These are phyloP conservation scores for Aricia agestis DNA, from an alignment of 1,140 invertebrate species.

Conservation along the genomic window DNA sequence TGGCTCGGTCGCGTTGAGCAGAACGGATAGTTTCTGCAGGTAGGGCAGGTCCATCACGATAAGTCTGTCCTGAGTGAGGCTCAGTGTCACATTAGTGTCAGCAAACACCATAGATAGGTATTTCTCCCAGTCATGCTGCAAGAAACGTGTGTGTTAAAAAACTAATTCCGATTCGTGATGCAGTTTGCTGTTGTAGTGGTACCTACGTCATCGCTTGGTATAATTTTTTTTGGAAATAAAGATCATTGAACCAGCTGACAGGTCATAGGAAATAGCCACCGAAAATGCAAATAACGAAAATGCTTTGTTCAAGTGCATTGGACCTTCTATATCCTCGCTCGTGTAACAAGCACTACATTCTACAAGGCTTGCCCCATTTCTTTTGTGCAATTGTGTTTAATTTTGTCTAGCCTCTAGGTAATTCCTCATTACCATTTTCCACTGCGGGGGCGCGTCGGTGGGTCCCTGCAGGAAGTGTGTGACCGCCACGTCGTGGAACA, in stretches of 20 bases:
- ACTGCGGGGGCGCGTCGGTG: slow-evolving; percentile 61
- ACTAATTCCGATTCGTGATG: not conserved
- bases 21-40: slow-evolving; percentile 76
- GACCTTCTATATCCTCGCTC: too few species aligned
- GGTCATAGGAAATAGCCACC: too few species aligned
- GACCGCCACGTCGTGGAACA: slow-evolving; percentile 85
- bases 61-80: slow-evolving; percentile 69
- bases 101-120: slow-evolving; percentile 80
- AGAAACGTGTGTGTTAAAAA: slow-evolving; percentile 8
- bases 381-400: too few species aligned
- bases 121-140: slow-evolving; percentile 82
- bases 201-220: not conserved
- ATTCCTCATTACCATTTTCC: slow-evolving; percentile 74
- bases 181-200: too few species aligned
- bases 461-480: slow-evolving; percentile 77
- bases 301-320: too few species aligned
- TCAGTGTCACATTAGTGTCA: slow-evolving; percentile 77
- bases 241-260: too few species aligned
- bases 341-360: too few species aligned
- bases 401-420: too few species aligned
- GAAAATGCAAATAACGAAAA: too few species aligned
- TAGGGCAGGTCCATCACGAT: slow-evolving; percentile 80
- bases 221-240: too few species aligned
- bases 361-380: too few species aligned
- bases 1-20: slow-evolving; percentile 73